A percentile compares a stretch with the other conserved stretches of the same genome.
Evolutionary conservation across 2,888 invertebrate genomes (phyloP).

Genomic region (Drosophila birchii): DNA sequence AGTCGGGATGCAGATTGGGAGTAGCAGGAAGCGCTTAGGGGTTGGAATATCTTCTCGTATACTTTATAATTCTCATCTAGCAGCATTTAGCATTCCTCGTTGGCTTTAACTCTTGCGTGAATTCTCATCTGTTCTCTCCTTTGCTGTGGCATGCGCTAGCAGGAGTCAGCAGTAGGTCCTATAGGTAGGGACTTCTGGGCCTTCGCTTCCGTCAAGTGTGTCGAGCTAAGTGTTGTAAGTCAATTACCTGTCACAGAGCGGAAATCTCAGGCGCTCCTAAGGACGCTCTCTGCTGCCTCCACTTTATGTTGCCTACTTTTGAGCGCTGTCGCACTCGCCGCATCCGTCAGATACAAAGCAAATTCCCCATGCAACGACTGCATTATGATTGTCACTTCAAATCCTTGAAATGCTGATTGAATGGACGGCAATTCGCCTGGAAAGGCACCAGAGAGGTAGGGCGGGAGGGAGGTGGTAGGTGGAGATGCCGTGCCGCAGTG

Average conservation of each 20-base stretch:
- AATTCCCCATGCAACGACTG: slow-evolving; percentile 64
- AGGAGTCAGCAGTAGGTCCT: slow-evolving; percentile 32
- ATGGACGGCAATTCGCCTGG: slow-evolving; percentile 75
- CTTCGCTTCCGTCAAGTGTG: slow-evolving; percentile 49
- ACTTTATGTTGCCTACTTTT: slow-evolving; percentile 22
- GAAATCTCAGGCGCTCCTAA: slow-evolving; percentile 49
- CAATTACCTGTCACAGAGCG: slow-evolving; percentile 71
- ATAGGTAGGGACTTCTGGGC: slow-evolving; percentile 11
- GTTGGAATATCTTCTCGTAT: slow-evolving; percentile 12
- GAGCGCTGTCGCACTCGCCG: slow-evolving; percentile 3
- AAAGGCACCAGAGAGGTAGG: slow-evolving; percentile 44
- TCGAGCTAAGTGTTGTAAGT: slow-evolving; percentile 72
- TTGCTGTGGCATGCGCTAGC: no score
- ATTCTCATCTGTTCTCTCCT: background rate
- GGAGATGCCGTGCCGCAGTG: slow-evolving; percentile 21
- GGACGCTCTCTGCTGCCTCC: slow-evolving; percentile 7
- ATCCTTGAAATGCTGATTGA: slow-evolving; percentile 75
- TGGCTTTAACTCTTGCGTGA: no score
- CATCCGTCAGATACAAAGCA: slow-evolving; percentile 34
- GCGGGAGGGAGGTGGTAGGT: no score
- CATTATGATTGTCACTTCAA: slow-evolving; percentile 80
- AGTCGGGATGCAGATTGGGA: slow-evolving; percentile 22
- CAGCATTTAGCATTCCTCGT: slow-evolving; percentile 14
- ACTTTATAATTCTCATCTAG: slow-evolving; percentile 18
- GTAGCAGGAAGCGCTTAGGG: slow-evolving; percentile 3